A percentile compares a stretch with the other conserved stretches of the same genome.
Conservation (phyloP, 2,797 vertebrate genomes). For the Acrocephalus scirpaceus region DNA sequence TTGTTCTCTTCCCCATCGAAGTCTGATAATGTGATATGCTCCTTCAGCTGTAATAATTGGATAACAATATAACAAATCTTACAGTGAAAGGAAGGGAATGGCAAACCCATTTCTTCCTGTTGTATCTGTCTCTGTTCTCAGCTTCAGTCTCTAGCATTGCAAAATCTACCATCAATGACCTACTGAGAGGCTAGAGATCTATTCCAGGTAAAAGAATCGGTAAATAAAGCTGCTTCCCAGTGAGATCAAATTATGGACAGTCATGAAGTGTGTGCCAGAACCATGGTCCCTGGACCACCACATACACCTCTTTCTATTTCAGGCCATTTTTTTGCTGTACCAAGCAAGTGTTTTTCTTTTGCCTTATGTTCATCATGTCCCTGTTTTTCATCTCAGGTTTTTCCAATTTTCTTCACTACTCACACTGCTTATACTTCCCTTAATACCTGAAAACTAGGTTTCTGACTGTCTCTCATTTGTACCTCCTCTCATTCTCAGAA, state of each 20-base stretch:
- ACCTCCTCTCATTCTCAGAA: neutral
- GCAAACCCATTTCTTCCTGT: neutral
- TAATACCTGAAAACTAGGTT: neutral
- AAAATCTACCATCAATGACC: neutral
- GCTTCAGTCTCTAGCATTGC: neutral
- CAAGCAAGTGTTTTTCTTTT: neutral
- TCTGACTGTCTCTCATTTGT: neutral
- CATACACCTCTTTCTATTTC: neutral
- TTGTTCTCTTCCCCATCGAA: neutral
- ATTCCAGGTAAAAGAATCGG: neutral
- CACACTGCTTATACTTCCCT: neutral
- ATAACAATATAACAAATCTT: neutral
- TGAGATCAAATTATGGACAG: neutral
- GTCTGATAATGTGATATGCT: neutral
- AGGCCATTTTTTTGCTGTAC: neutral
- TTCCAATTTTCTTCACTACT: neutral
- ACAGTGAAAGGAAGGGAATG: neutral
- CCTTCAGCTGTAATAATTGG: neutral
- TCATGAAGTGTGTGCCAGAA: neutral
- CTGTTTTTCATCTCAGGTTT: neutral
- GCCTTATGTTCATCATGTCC: neutral
- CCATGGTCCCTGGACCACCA: no score
- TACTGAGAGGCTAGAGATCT: neutral
- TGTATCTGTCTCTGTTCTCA: neutral
- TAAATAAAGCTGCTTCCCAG: neutral